Evolutionary conservation across 2,888 invertebrate species (phyloP).

Genomic region (Fragum sueziense): DNA sequence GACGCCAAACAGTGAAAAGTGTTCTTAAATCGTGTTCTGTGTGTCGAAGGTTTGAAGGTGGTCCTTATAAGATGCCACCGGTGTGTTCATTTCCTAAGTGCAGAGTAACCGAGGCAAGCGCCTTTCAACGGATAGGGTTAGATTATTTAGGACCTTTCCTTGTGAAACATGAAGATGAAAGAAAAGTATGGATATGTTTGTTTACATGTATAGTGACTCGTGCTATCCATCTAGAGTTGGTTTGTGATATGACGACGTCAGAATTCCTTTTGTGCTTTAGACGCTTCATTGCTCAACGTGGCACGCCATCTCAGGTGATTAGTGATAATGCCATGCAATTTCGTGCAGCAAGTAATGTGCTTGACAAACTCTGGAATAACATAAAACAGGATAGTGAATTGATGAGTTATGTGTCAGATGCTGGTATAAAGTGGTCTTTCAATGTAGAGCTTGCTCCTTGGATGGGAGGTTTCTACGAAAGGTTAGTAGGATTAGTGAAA

Average conservation of each 20-base stretch:
- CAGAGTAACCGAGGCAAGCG: conserved; percentile 26
- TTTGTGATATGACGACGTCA: conserved; percentile 15
- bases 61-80: conserved; percentile 40
- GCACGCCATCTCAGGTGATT: conserved; percentile 1
- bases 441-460: conserved; percentile 45
- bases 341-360: conserved; percentile 24
- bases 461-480: conserved; percentile 49
- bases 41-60: conserved; percentile 43
- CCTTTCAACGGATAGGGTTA: conserved; percentile 28
- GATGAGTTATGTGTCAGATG: conserved; percentile 28
- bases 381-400: conserved; percentile 20
- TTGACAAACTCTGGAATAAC: conserved; percentile 19
- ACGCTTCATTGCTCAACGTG: conserved; percentile 24
- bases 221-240: conserved; percentile 26
- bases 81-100: conserved; percentile 37
- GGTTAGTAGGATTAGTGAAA: conserved; percentile 42
- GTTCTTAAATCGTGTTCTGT: conserved; percentile 24
- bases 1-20: conserved; percentile 27
- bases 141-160: conserved; percentile 40
- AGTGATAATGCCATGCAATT: conserved; percentile 39
- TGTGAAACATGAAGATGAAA: conserved; percentile 12
- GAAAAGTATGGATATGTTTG: conserved; percentile 46
- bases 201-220: conserved; percentile 32
- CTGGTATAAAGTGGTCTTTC: conserved; percentile 31
- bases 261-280: conserved; percentile 25